Evolutionary conservation across 2,888 invertebrate genomes (phyloP).

Genomic region (Lasiommata megera): DNA sequence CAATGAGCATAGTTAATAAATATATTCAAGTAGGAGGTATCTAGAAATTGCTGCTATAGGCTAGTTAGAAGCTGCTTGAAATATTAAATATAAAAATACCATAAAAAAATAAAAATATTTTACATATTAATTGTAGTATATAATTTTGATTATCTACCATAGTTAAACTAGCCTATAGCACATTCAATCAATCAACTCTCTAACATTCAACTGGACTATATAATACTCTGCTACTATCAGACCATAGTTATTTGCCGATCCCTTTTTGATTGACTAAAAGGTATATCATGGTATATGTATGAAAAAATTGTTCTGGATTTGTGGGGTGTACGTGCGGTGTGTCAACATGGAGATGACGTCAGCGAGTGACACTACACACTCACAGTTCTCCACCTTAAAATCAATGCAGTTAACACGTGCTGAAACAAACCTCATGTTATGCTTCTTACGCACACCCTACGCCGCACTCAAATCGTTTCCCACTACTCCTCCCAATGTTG

Average conservation of each 20-base stretch:
- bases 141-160: not conserved
- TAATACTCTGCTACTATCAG: not conserved
- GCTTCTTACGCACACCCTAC: conserved; percentile 63
- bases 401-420: conserved; percentile 83
- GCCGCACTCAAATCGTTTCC: conserved; percentile 29
- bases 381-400: conserved; percentile 83
- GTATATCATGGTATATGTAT: not conserved
- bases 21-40: no score
- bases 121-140: no score
- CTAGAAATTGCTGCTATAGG: not conserved
- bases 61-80: no score
- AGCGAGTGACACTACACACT: conserved; percentile 78
- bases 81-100: no score
- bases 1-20: not conserved
- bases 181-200: no score
- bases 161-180: conserved; percentile 3
- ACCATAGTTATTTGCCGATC: conserved; percentile 16
- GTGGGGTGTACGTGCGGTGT: conserved; percentile 66
- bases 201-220: conserved; percentile 1
- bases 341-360: conserved; percentile 74
- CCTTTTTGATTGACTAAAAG: not conserved
- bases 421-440: conserved; percentile 79
- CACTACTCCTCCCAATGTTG: conserved; percentile 25
- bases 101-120: no score
- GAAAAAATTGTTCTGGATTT: conserved; percentile 59